These are phyloP conservation scores for Channallabes apus DNA, from an alignment of 2,797 vertebrate genomes.

Conservation along the genomic window DNA sequence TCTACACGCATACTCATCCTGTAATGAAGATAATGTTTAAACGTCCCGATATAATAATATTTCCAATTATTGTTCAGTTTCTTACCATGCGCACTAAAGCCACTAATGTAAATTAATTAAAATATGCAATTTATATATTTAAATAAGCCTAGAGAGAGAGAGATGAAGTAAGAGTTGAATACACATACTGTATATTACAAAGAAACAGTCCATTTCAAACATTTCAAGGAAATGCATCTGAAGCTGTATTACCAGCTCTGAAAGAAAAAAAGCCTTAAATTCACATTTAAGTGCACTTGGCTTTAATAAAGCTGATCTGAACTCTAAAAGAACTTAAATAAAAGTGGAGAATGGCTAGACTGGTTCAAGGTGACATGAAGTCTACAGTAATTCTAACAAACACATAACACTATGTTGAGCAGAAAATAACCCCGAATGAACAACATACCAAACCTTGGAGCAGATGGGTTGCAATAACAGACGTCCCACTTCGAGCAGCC, in stretches of 20 bases:
- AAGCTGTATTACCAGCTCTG: background rate
- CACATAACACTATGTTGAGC: background rate
- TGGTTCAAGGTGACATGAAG: background rate
- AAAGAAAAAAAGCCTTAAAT: background rate
- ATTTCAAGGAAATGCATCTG: background rate
- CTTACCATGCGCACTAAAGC: background rate
- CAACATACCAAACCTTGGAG: background rate
- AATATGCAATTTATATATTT: background rate
- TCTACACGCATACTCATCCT: background rate
- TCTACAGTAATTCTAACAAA: background rate
- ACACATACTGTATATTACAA: background rate
- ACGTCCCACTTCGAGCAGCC: background rate
- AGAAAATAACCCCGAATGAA: background rate
- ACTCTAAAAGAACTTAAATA: background rate
- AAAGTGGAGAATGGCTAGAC: background rate
- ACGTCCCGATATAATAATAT: background rate
- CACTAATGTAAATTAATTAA: background rate
- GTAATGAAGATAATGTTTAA: conserved; percentile 1
- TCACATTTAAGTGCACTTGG: background rate
- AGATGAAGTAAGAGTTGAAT: background rate
- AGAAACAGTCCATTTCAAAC: background rate
- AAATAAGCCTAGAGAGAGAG: background rate
- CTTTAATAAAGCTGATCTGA: too few species aligned
- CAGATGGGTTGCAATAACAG: background rate
- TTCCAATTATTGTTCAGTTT: background rate